These are phyloP conservation scores for Brienomyrus brachyistius DNA, from an alignment of 2,113 vertebrate genomes.

Conservation along the genomic window DNA sequence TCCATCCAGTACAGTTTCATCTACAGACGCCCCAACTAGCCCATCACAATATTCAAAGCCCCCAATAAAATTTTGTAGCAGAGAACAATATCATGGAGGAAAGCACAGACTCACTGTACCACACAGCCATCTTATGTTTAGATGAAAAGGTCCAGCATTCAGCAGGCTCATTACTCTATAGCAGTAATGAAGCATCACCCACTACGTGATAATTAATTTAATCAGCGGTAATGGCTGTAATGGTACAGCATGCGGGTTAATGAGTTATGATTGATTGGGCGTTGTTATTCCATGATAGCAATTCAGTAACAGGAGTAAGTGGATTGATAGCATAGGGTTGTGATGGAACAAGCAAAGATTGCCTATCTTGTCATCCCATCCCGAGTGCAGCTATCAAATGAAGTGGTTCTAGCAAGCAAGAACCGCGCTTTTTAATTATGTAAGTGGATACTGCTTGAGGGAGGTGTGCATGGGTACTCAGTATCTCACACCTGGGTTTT, in stretches of 20 bases:
- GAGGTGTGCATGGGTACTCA: neutral
- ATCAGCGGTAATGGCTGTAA: constrained; percentile 86
- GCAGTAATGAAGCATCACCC: constrained; percentile 73
- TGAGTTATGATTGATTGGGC: constrained; percentile 84
- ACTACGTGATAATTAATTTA: constrained; percentile 80
- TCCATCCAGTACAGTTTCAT: neutral
- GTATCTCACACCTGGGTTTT: neutral
- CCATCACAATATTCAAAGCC: neutral
- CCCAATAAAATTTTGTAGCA: neutral
- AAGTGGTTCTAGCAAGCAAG: too few relatives aligned
- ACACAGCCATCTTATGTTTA: neutral
- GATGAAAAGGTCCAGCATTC: constrained; percentile 26
- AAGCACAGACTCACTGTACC: neutral
- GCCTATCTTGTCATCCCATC: neutral
- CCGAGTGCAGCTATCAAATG: neutral
- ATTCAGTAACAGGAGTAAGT: constrained; percentile 65
- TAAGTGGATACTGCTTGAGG: neutral
- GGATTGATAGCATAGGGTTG: neutral
- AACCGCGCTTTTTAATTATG: too few relatives aligned
- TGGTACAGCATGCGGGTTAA: constrained; percentile 82
- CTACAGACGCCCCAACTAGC: too few relatives aligned
- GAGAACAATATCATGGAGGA: neutral
- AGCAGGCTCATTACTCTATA: constrained; percentile 55
- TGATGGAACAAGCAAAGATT: neutral
- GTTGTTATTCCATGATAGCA: constrained; percentile 72